Evolutionary conservation across 1,140 invertebrate genomes (phyloP).

Genomic region (Hyles euphorbiae): DNA sequence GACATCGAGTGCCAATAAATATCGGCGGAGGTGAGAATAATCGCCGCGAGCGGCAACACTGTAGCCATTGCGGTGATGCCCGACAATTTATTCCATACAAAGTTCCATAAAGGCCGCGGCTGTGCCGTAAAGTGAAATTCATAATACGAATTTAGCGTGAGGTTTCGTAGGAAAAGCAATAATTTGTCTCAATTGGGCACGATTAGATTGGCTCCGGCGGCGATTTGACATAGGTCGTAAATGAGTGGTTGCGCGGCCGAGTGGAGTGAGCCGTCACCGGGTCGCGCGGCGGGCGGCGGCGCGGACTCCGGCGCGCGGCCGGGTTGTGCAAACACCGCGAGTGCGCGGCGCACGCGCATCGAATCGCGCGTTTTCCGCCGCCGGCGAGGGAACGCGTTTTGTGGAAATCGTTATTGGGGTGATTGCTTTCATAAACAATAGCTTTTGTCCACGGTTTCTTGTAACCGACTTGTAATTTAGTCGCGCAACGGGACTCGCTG

Average conservation of each 20-base stretch:
- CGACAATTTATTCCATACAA: slow-evolving; percentile 36
- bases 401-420: slow-evolving; percentile 73
- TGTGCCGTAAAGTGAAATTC: slow-evolving; percentile 58
- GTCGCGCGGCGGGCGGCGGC: slow-evolving; percentile 11
- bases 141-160: slow-evolving; percentile 59
- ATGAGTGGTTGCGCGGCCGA: slow-evolving; percentile 48
- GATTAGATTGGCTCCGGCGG: slow-evolving; percentile 69
- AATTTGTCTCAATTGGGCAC: slow-evolving; percentile 72
- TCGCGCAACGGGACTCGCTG: slow-evolving; percentile 41
- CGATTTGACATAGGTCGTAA: slow-evolving; percentile 71
- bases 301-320: slow-evolving; percentile 25
- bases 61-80: slow-evolving; percentile 38
- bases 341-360: slow-evolving; percentile 61
- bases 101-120: slow-evolving; percentile 40
- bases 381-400: slow-evolving; percentile 48
- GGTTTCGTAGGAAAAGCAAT: slow-evolving; percentile 73
- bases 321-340: slow-evolving; percentile 56
- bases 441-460: slow-evolving; percentile 60
- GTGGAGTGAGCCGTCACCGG: slow-evolving; percentile 33
- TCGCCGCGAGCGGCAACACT: slow-evolving; percentile 55
- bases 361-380: slow-evolving; percentile 69
- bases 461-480: slow-evolving; percentile 52
- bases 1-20: slow-evolving; percentile 71
- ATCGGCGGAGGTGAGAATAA: slow-evolving; percentile 57
- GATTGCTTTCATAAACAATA: slow-evolving; percentile 74